These are phyloP conservation scores for Ladona fulva DNA, from an alignment of 1,140 invertebrate genomes.

Conservation along the genomic window DNA sequence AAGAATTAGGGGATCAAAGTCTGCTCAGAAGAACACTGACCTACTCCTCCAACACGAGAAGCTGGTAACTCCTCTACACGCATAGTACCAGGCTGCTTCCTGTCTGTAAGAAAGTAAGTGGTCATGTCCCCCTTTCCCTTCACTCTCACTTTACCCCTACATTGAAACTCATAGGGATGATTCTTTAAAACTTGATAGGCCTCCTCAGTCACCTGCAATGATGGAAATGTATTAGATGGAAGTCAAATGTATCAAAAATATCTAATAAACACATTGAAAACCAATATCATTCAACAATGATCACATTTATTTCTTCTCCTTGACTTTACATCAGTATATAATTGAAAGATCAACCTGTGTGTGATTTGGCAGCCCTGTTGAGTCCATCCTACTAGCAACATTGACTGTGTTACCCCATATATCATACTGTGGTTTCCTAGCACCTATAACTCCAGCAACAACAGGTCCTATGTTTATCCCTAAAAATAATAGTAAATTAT, in stretches of 20 bases:
- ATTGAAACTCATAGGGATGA: conserved; percentile 67
- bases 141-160: conserved; percentile 78
- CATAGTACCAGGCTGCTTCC: conserved; percentile 48
- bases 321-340: too few relatives aligned
- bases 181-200: conserved; percentile 61
- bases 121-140: conserved; percentile 93
- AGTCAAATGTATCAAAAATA: too few relatives aligned
- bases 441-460: conserved; percentile 89
- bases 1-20: too few relatives aligned
- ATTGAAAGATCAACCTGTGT: conserved; percentile 47
- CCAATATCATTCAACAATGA: too few relatives aligned
- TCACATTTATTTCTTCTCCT: too few relatives aligned
- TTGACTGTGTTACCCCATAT: conserved; percentile 96
- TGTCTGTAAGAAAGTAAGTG: conserved; percentile 76
- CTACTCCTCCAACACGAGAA: conserved; percentile 19
- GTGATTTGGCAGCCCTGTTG: conserved; percentile 73
- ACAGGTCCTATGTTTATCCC: conserved; percentile 87
- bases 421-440: conserved; percentile 89
- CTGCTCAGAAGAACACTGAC: neutral
- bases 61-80: conserved; percentile 42
- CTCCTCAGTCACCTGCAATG: conserved; percentile 63
- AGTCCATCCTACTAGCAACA: conserved; percentile 84
- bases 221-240: too few relatives aligned
- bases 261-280: too few relatives aligned
- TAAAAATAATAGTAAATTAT: conserved; percentile 30